A percentile compares a stretch with the other conserved stretches of the same genome.
phyloP scores from a whole-genome alignment of 2,888 invertebrate genomes.

The Aelia acuminata region DNA sequence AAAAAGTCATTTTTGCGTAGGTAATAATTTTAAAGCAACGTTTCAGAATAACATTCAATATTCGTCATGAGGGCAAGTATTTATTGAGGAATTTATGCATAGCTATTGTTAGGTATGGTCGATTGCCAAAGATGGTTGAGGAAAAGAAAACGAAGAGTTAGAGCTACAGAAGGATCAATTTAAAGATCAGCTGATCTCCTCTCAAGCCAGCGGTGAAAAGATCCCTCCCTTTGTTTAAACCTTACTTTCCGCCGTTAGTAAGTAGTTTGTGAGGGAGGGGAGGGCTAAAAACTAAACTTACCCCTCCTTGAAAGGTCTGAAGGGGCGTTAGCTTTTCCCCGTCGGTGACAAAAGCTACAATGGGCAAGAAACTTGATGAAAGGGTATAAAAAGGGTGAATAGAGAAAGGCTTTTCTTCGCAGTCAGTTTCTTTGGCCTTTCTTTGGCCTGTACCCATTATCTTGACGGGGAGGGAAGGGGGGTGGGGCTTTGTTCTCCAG shows the following conservation, averaged over 20 bases:
- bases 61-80: no score
- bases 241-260: conserved; percentile 42
- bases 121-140: not conserved
- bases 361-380: conserved; percentile 57
- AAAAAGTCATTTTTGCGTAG: no score
- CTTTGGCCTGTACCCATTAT: conserved; percentile 53
- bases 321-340: conserved; percentile 54
- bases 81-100: not conserved
- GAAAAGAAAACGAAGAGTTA: not conserved
- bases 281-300: conserved; percentile 54
- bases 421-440: conserved; percentile 55
- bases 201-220: conserved; percentile 19
- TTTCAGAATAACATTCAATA: no score
- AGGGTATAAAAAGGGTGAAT: conserved; percentile 58
- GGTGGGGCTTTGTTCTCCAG: conserved; percentile 58
- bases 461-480: not conserved
- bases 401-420: conserved; percentile 55
- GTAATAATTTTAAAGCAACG: no score
- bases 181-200: conserved; percentile 54
- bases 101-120: not conserved
- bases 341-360: conserved; percentile 49
- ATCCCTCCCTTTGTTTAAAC: conserved; percentile 32
- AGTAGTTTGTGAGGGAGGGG: conserved; percentile 41
- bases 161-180: conserved; percentile 49
- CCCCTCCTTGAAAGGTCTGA: conserved; percentile 32